phyloP scores from a whole-genome alignment of 2,113 vertebrate species.

The Athene noctua region DNA sequence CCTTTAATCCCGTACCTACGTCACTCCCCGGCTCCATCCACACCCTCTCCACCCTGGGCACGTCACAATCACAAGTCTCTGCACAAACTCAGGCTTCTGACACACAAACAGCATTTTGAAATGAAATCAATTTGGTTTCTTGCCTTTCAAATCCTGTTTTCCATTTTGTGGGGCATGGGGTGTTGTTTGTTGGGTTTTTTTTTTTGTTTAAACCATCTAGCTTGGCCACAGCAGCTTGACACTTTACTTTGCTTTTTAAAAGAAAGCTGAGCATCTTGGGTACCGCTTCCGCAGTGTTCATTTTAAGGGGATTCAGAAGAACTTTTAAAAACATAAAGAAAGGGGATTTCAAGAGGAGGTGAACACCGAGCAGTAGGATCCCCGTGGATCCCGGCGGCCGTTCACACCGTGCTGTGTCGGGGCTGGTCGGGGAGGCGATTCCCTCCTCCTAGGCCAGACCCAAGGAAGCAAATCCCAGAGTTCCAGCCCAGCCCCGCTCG shows the following conservation, averaged over 20 bases:
- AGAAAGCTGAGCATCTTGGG: neutral
- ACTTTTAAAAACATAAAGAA: neutral
- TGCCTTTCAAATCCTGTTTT: neutral
- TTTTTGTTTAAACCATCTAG: neutral
- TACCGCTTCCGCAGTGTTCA: accelerated
- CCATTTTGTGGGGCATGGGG: neutral
- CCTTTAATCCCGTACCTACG: neutral
- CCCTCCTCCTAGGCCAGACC: neutral
- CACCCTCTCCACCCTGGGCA: neutral
- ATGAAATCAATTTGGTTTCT: neutral
- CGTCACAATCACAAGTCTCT: neutral
- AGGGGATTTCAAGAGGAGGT: neutral
- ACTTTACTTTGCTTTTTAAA: neutral
- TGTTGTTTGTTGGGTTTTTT: neutral
- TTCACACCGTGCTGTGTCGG: accelerated
- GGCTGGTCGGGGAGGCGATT: neutral
- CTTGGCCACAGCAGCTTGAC: neutral
- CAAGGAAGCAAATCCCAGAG: neutral
- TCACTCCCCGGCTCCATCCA: neutral
- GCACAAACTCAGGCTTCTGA: neutral
- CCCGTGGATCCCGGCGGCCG: accelerated
- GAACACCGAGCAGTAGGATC: neutral
- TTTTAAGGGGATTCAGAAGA: neutral
- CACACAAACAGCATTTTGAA: neutral
- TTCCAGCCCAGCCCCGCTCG: neutral